Conservation (phyloP, 2,797 vertebrate genomes). For the Scyliorhinus canicula region DNA sequence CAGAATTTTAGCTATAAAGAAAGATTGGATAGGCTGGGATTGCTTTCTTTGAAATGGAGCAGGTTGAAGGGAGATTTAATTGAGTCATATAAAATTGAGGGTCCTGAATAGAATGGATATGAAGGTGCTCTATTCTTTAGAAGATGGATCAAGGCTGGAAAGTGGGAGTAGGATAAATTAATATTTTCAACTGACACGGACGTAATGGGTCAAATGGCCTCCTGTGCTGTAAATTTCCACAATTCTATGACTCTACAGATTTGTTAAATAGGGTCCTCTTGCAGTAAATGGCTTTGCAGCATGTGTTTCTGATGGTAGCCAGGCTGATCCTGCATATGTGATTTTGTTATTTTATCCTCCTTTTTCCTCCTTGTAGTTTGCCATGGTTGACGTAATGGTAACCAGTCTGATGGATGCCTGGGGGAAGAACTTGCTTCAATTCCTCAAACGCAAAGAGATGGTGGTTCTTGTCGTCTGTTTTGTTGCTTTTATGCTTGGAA, state of each 20-base stretch:
- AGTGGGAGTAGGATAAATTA: neutral
- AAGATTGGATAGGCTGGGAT: neutral
- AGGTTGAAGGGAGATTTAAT: neutral
- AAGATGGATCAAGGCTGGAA: neutral
- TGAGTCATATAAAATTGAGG: neutral
- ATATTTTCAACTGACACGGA: neutral
- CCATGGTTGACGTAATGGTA: slow-evolving; percentile 59
- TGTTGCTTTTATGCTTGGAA: slow-evolving; percentile 54
- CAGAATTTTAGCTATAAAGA: neutral
- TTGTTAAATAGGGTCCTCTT: neutral
- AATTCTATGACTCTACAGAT: neutral
- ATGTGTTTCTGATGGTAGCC: neutral
- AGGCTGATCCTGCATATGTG: neutral
- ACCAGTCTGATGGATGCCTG: slow-evolving; percentile 62
- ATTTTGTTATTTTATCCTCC: neutral
- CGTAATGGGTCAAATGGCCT: neutral
- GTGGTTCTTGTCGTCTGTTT: slow-evolving; percentile 53
- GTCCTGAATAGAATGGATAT: neutral
- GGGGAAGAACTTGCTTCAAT: slow-evolving; percentile 47
- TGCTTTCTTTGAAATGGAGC: neutral
- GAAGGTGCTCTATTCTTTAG: neutral
- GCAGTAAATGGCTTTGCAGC: neutral
- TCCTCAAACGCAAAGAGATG: slow-evolving; percentile 59
- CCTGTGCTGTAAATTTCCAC: neutral
- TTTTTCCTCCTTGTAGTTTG: slow-evolving; percentile 53